These are phyloP conservation scores for Heloderma charlesbogerti DNA, from an alignment of 2,113 vertebrate species.

Conservation along the genomic window DNA sequence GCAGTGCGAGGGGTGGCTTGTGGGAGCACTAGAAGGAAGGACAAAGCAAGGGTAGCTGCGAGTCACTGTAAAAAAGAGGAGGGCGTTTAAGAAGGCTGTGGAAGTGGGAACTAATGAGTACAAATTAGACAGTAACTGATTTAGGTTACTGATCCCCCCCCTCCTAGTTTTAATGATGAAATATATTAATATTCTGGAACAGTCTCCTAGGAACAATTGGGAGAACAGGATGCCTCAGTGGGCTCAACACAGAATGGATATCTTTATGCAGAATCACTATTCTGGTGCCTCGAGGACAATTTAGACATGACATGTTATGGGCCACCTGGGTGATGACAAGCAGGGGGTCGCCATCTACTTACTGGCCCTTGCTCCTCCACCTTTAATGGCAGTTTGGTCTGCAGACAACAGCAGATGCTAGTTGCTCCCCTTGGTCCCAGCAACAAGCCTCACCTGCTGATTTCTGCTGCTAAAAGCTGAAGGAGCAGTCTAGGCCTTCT, in stretches of 20 bases:
- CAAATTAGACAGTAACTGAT: neutral
- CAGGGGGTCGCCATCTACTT: neutral
- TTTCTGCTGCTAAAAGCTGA: neutral
- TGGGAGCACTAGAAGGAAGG: neutral
- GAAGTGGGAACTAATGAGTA: neutral
- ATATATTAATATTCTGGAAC: neutral
- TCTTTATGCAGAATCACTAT: neutral
- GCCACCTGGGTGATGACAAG: neutral
- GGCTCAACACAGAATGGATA: neutral
- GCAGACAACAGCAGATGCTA: neutral
- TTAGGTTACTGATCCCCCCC: neutral
- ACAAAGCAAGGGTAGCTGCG: neutral
- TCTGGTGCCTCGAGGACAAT: neutral
- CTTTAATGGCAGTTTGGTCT: neutral
- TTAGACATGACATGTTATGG: neutral
- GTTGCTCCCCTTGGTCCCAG: no score
- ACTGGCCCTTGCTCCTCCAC: neutral
- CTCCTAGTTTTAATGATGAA: neutral
- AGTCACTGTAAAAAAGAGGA: no score
- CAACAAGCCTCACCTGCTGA: neutral
- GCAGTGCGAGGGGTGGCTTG: neutral
- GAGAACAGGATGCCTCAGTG: neutral
- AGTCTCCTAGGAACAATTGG: neutral
- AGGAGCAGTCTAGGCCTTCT: neutral
- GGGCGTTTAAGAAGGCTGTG: neutral